Base-by-base conservation (phyloP, 2,888 invertebrate species). In the Geotrupes spiniger region DNA sequence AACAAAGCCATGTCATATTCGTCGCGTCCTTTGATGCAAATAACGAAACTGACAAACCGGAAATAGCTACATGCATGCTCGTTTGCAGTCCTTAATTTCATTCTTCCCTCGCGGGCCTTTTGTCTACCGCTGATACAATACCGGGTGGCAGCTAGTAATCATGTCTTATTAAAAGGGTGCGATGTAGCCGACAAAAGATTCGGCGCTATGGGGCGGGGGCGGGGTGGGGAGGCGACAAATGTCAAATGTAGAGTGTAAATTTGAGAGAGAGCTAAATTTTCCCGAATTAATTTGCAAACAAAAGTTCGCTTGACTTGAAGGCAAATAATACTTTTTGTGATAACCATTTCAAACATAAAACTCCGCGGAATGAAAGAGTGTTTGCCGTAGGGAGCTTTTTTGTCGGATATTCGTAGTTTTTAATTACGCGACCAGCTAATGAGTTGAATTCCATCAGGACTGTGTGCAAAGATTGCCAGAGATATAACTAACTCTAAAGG, bases 371-470 rank as follows among this genome's bases (percentile, higher is more conserved):
- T 33, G 45, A 53, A 43, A 43, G 33, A 31, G 28, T 47, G 42
- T 42, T 31, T 8, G 49, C 49, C 31, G 38, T 36, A 44, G 43
- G 49, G 49, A 37, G 25, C 28, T 44, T 49, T 42, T 49, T 43
- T 15, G 15, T 31, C 44, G 46, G 42, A 43, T 39, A 46, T 42
- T 47, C 51, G 39, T 51, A 33, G 43, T 56, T 56, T 59, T 54
- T 56, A 57, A 56, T 57, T 56, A 59, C 57, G 52, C 44, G 51
- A 52, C 54, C 47, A 54, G 54, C 52, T 58, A 58, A 58, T 58
- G 52, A 58, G 54, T 53, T 52, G 52, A 52, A 57, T 58, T 56
- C 54, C 57, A 58, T 54, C 56, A 56, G 56, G 54, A 52, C 43
- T 41, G 47, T 43, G 50, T 53, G 43, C 50, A 56, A 54, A 51